Base-by-base conservation (phyloP, 1,140 invertebrate species). In the Penaeus vannamei region DNA sequence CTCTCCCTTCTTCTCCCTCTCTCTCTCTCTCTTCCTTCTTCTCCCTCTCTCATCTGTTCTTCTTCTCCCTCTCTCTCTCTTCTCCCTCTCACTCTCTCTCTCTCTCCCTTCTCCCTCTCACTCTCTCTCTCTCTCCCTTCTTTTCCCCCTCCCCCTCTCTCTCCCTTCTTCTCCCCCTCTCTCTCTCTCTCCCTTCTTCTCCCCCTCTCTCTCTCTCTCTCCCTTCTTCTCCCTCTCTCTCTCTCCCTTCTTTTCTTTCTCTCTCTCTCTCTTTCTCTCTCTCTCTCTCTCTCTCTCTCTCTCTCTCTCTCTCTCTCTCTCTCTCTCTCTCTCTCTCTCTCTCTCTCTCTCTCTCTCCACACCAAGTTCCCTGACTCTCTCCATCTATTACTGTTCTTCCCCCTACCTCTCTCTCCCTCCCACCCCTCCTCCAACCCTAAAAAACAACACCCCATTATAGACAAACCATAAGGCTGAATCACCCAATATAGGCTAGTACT, bases 1-100 rank as follows among this genome's bases (percentile, higher is more conserved):
- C 66, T 69, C 66, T 69, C 66, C 29, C 66, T 69, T 29, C 29
- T 29, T 69, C 66, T 69, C 64, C 29, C 64, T 66, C 64, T 69
- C 66, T 69, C 66, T 69, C 66, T 69, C 66, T 69, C 69, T 23
- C n/a, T 26, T 36, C 26, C 69, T 72, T 14, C 36, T n/a, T 23
- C 69, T 72, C n/a, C 36, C 69, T 72, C 69, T 26, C 69, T 26
- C n/a, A n/a, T 20, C 17, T 3, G 2, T n/a, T 10, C 42, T 10
- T 46, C 64, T 14, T 14, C 64, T 14, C 14, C 29, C 14, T 14
- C 64, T 69, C 3, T 14, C 14, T 3, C 64, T 69, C 2, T 69
- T 69, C 3, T 14, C 14, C 64, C 64, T 14, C 3, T 14, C 64
- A 4, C 14, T 14, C 14, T 2, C 14, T 69, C 14, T 2, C 14